phyloP scores from a whole-genome alignment of 2,113 vertebrate genomes.

The Ariopsis seemanni region DNA sequence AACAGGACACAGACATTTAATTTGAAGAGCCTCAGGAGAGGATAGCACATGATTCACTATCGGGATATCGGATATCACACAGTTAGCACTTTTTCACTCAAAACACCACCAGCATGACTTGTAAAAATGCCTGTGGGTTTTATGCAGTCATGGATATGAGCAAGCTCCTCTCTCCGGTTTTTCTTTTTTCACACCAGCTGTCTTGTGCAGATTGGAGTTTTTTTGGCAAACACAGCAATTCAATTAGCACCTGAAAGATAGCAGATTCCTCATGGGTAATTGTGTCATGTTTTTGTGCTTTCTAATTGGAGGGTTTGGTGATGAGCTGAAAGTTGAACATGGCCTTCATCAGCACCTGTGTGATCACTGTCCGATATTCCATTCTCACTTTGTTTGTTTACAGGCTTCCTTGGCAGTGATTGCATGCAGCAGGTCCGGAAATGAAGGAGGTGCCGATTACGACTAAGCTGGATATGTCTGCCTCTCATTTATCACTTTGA shows the following conservation, averaged over 20 bases:
- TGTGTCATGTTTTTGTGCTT: conserved; percentile 51
- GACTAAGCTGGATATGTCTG: conserved; percentile 13
- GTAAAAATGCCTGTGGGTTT: conserved; percentile 51
- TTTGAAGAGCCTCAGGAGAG: conserved; percentile 45
- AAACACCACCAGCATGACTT: conserved; percentile 50
- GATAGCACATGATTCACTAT: conserved; percentile 58
- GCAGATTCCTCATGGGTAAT: conserved; percentile 50
- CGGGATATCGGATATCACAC: conserved; percentile 55
- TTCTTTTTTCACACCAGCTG: conserved; percentile 24
- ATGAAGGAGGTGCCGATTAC: conserved; percentile 24
- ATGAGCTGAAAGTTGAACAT: conserved; percentile 25
- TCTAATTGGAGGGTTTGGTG: conserved; percentile 50
- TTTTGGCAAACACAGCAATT: conserved; percentile 44
- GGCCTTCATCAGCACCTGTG: conserved; percentile 33
- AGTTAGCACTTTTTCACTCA: conserved; percentile 55
- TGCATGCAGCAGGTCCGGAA: conserved; percentile 30
- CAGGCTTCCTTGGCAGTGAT: conserved; percentile 19
- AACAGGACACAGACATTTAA: conserved; percentile 49
- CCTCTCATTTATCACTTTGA: conserved; percentile 29
- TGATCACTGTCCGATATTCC: conserved; percentile 22
- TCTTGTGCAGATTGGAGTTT: conserved; percentile 22
- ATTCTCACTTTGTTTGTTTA: conserved; percentile 41
- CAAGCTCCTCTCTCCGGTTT: conserved; percentile 36
- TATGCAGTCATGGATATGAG: conserved; percentile 31
- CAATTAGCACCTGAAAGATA: conserved; percentile 62